Conservation (phyloP, 2,888 invertebrate species). For the Diplazon laetatorius region DNA sequence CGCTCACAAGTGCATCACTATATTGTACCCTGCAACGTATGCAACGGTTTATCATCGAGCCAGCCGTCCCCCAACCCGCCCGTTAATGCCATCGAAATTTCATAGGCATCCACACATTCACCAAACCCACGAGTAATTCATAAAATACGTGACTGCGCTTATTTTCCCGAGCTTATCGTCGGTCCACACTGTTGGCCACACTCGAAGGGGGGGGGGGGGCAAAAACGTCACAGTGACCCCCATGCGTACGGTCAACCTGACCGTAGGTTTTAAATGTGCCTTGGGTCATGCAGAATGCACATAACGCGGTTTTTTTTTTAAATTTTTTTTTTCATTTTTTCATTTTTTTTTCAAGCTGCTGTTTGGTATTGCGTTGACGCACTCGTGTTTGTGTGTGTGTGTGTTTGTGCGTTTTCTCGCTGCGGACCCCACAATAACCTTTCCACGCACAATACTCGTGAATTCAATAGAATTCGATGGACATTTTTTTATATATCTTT, state of each 20-base stretch:
- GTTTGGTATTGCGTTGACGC: conserved; percentile 4
- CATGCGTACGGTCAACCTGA: neutral
- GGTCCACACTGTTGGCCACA: conserved; percentile 71
- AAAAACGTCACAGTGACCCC: neutral
- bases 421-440: no score
- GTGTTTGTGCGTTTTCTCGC: no score
- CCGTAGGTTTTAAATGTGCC: neutral
- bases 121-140: conserved; percentile 69
- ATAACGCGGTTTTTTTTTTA: no score
- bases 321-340: no score
- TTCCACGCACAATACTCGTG: no score
- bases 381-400: no score
- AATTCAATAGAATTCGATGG: no score
- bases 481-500: no score
- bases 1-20: neutral
- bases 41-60: conserved; percentile 52
- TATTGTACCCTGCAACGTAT: neutral
- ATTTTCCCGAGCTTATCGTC: conserved; percentile 77
- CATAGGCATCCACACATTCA: conserved; percentile 52
- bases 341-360: conserved; percentile 27
- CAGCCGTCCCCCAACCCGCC: no score
- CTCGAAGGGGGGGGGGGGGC: conserved; percentile 57
- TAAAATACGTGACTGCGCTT: conserved; percentile 80
- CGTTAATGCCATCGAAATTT: conserved; percentile 63
- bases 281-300: conserved; percentile 28